Conservation (phyloP, 2,113 vertebrate species). For the Phalacrocorax carbo region DNA sequence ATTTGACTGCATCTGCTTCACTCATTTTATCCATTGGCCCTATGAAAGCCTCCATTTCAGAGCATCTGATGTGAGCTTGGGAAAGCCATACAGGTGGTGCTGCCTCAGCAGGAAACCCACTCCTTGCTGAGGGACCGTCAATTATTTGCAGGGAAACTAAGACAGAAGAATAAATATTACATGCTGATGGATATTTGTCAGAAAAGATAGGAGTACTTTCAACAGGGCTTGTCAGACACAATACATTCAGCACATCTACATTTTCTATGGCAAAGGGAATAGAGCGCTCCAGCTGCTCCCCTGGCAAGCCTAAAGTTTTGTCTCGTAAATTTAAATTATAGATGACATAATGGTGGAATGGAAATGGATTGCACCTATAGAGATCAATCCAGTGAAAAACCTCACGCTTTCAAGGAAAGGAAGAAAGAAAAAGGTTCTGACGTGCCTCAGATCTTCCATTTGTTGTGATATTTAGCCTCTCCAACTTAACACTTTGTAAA, state of each 20-base stretch:
- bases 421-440: conserved; percentile 58
- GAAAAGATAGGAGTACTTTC: conserved; percentile 61
- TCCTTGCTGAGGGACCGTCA: conserved; percentile 57
- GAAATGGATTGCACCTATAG: conserved; percentile 76
- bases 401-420: conserved; percentile 41
- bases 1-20: neutral
- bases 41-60: conserved; percentile 22
- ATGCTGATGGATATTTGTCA: conserved; percentile 78
- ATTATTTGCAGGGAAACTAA: conserved; percentile 68
- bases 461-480: conserved; percentile 72
- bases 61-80: neutral
- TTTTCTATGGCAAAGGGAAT: conserved; percentile 70
- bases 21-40: conserved; percentile 31
- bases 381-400: conserved; percentile 68
- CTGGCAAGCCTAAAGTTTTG: conserved; percentile 74
- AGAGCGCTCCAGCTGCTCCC: conserved; percentile 72
- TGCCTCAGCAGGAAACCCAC: conserved; percentile 62
- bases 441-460: conserved; percentile 43
- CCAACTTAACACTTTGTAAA: conserved; percentile 56
- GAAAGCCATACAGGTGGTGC: conserved; percentile 39
- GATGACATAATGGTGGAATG: conserved; percentile 74
- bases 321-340: conserved; percentile 79
- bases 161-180: conserved; percentile 77
- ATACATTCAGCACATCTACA: conserved; percentile 59
- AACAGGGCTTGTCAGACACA: conserved; percentile 66